Conservation (phyloP, 2,888 invertebrate species). For the Proisotoma minuta region DNA sequence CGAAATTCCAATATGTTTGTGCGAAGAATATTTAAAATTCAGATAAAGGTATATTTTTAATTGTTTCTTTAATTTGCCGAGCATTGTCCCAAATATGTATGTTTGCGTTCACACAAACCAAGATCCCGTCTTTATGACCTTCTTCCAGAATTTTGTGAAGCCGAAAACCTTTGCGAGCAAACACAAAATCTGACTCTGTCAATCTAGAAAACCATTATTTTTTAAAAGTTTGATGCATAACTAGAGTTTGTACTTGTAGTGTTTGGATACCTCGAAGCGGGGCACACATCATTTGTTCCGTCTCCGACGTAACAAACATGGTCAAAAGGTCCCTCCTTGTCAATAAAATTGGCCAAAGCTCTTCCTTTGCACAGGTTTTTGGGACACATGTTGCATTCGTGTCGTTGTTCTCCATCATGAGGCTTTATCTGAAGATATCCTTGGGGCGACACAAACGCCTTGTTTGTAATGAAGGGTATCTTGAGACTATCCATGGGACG, state of each 20-base stretch:
- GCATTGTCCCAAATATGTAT: slow-evolving; percentile 45
- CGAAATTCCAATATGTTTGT: no score
- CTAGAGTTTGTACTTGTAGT: no score
- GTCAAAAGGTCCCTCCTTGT: slow-evolving; percentile 56
- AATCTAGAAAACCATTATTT: slow-evolving; percentile 49
- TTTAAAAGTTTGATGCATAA: neutral
- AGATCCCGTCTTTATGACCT: slow-evolving; percentile 30
- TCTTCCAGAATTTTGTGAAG: slow-evolving; percentile 50
- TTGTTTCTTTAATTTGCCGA: no score
- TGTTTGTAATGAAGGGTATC: slow-evolving; percentile 22
- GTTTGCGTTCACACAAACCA: slow-evolving; percentile 49
- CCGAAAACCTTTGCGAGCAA: slow-evolving; percentile 59
- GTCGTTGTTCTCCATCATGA: neutral
- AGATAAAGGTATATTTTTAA: no score
- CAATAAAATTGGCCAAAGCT: slow-evolving; percentile 63
- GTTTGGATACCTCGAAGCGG: slow-evolving; percentile 58
- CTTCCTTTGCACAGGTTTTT: slow-evolving; percentile 70
- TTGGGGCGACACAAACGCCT: neutral
- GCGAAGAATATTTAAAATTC: no score
- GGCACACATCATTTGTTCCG: slow-evolving; percentile 73
- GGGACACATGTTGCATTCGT: slow-evolving; percentile 49
- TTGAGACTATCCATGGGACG: slow-evolving; percentile 11
- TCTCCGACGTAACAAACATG: slow-evolving; percentile 68
- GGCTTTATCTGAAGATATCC: neutral
- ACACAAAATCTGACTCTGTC: slow-evolving; percentile 60